phyloP scores from a whole-genome alignment of 2,888 invertebrate species.

The Dysmachus trigonus region DNA sequence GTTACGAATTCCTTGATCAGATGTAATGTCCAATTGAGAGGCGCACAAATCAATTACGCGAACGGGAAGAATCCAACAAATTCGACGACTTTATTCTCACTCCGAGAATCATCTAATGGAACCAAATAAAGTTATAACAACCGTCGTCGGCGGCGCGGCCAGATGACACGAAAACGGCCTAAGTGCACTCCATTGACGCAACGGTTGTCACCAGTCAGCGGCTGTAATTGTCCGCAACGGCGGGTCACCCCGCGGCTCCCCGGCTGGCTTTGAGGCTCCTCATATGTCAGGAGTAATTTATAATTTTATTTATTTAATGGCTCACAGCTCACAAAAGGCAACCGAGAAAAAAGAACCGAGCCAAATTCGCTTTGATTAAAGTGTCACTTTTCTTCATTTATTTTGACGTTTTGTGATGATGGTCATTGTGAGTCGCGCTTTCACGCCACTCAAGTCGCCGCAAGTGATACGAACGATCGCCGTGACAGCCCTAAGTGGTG shows the following conservation, averaged over 20 bases:
- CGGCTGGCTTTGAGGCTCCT: neutral
- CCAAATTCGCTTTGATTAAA: constrained; percentile 61
- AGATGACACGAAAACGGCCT: neutral
- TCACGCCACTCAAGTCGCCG: constrained; percentile 21
- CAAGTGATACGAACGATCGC: constrained; percentile 32
- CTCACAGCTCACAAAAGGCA: neutral
- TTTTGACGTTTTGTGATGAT: constrained; percentile 63
- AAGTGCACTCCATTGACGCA: constrained; percentile 28
- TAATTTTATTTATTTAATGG: constrained; percentile 42
- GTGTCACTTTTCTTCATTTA: constrained; percentile 64
- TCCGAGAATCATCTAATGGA: constrained; percentile 24
- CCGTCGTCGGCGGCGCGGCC: neutral
- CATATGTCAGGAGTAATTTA: constrained; percentile 42
- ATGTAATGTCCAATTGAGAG: neutral
- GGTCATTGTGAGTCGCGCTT: constrained; percentile 54
- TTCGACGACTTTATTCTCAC: constrained; percentile 4
- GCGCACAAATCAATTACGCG: constrained; percentile 37
- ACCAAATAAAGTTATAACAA: constrained; percentile 31
- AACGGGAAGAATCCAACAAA: neutral
- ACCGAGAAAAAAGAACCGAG: neutral
- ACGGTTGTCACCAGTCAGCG: neutral
- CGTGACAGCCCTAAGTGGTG: constrained; percentile 35
- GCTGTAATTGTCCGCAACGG: neutral
- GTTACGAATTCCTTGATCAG: neutral
- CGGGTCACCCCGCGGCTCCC: neutral